phyloP scores from a whole-genome alignment of 92 coral and sea anemone species.

The Diadumene lineata region DNA sequence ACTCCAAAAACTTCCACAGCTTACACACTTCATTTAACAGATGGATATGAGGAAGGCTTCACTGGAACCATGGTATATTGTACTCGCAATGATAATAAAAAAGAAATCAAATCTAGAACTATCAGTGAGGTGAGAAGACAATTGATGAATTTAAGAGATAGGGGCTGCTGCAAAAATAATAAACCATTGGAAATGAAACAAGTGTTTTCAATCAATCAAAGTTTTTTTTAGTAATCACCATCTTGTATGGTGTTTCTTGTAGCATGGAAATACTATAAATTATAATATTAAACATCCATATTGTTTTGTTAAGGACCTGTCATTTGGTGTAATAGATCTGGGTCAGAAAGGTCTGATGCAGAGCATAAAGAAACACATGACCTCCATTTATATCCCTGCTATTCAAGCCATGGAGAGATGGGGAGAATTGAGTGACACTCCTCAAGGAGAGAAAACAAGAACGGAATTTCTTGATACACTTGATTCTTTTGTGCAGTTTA shows the following conservation, averaged over 20 bases:
- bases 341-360: slow-evolving; percentile 60
- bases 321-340: slow-evolving; percentile 62
- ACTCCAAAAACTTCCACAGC: slow-evolving; percentile 61
- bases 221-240: no score
- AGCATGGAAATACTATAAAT: no score
- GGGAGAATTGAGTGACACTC: slow-evolving; percentile 77
- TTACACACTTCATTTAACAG: slow-evolving; percentile 65
- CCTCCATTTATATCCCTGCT: slow-evolving; percentile 64
- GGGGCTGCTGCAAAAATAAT: no score
- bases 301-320: slow-evolving; percentile 78
- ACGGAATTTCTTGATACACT: slow-evolving; percentile 72
- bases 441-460: slow-evolving; percentile 66
- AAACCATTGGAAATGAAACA: no score
- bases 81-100: slow-evolving; percentile 60
- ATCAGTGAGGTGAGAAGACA: slow-evolving; percentile 76
- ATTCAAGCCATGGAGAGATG: slow-evolving; percentile 67
- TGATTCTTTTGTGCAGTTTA: slow-evolving; percentile 72
- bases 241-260: no score
- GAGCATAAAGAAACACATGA: slow-evolving; percentile 62
- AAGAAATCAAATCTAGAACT: slow-evolving; percentile 74
- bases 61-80: slow-evolving; percentile 77
- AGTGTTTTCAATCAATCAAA: no score
- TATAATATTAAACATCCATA: no score
- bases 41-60: slow-evolving; percentile 63
- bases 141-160: no score